These are phyloP conservation scores for Drosophila mulleri DNA, from an alignment of 2,888 invertebrate genomes.

Conservation along the genomic window DNA sequence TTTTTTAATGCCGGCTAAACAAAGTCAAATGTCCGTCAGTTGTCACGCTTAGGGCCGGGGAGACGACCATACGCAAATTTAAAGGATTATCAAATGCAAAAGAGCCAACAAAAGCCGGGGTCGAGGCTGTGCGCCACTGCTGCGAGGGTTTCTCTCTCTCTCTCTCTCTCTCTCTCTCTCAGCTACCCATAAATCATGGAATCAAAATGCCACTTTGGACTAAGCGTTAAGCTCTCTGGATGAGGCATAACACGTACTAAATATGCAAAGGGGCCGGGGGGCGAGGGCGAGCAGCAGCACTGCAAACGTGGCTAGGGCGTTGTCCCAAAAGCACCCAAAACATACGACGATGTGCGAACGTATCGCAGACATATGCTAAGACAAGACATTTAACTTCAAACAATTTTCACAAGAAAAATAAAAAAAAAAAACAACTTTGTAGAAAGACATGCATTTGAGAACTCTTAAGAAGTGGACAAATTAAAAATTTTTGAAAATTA, in stretches of 20 bases:
- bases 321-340: not conserved
- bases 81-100: conserved; percentile 78
- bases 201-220: conserved; percentile 76
- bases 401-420: not conserved
- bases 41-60: conserved; percentile 48
- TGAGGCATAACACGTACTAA: conserved; percentile 75
- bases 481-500: no score
- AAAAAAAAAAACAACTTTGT: no score
- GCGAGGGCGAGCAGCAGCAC: conserved; percentile 17
- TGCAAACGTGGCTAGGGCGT: conserved; percentile 10
- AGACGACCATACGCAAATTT: conserved; percentile 72
- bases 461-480: no score
- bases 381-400: conserved; percentile 11
- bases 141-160: conserved; percentile 41
- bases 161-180: conserved; percentile 7
- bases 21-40: conserved; percentile 71
- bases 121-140: conserved; percentile 28
- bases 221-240: conserved; percentile 72
- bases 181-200: conserved; percentile 73
- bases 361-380: conserved; percentile 32
- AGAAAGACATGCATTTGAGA: no score
- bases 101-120: conserved; percentile 39
- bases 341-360: conserved; percentile 53
- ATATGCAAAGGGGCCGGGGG: conserved; percentile 45
- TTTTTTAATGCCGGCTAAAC: conserved; percentile 64